Conservation (phyloP, 2,797 vertebrate genomes). For the Sebastes miniatus region DNA sequence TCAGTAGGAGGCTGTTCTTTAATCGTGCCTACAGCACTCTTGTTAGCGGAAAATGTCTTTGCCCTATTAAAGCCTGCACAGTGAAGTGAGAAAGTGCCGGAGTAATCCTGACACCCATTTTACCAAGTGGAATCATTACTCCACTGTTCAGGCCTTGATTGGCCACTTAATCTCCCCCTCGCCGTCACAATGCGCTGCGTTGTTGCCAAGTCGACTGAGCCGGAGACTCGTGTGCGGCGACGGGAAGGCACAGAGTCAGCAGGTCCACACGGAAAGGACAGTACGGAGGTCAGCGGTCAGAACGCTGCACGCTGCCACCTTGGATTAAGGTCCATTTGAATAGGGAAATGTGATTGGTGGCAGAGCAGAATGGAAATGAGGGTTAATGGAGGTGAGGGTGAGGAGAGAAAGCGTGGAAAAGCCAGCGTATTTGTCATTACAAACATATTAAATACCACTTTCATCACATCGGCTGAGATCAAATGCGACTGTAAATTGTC, state of each 20-base stretch:
- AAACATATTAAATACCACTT: neutral
- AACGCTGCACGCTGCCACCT: conserved; percentile 54
- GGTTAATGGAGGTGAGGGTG: conserved; percentile 20
- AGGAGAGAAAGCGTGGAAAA: neutral
- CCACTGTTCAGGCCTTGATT: conserved; percentile 76
- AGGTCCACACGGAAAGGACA: conserved; percentile 42
- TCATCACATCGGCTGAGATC: conserved; percentile 16
- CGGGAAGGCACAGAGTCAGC: conserved; percentile 29
- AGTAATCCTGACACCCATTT: conserved; percentile 69
- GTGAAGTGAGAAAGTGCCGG: conserved; percentile 57
- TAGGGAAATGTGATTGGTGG: conserved; percentile 55
- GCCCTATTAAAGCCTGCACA: conserved; percentile 55
- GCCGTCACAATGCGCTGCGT: conserved; percentile 59
- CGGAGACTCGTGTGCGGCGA: conserved; percentile 6
- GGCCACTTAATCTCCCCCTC: conserved; percentile 81
- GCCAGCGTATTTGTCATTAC: neutral
- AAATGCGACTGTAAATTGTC: conserved; percentile 8
- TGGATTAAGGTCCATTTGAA: conserved; percentile 61
- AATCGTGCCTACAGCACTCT: conserved; percentile 25
- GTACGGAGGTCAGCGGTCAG: conserved; percentile 50
- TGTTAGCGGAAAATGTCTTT: conserved; percentile 37
- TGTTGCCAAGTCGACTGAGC: conserved; percentile 72
- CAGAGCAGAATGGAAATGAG: conserved; percentile 43
- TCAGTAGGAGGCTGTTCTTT: conserved; percentile 41
- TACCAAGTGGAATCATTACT: conserved; percentile 78